Evolutionary conservation across 2,113 vertebrate species (phyloP).

Genomic region (Arothron firmamentum): DNA sequence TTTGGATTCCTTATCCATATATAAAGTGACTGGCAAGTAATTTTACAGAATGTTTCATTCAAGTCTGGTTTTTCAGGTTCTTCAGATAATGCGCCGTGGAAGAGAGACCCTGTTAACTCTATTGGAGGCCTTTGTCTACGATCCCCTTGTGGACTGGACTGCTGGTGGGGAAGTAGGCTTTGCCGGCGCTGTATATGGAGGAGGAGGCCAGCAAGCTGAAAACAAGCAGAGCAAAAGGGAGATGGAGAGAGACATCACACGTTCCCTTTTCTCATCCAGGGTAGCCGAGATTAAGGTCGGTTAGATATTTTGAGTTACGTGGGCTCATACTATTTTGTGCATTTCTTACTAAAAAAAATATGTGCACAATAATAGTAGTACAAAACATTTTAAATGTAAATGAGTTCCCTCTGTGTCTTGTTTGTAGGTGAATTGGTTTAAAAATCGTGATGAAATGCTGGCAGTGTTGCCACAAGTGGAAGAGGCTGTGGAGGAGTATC

Average conservation of each 20-base stretch:
- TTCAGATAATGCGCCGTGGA: slow-evolving; percentile 96
- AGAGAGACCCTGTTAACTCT: slow-evolving; percentile 93
- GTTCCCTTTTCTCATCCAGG: slow-evolving; percentile 94
- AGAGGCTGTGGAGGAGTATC: slow-evolving; percentile 86
- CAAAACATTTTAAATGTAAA: not conserved
- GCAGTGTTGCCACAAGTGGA: slow-evolving; percentile 90
- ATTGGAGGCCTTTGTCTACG: slow-evolving; percentile 96
- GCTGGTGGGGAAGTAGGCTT: slow-evolving; percentile 96
- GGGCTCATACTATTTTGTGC: not conserved
- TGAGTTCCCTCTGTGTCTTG: not conserved
- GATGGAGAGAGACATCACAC: slow-evolving; percentile 97
- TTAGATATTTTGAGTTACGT: not conserved
- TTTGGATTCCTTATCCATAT: too few relatives aligned
- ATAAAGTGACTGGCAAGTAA: too few relatives aligned
- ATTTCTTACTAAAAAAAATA: too few relatives aligned
- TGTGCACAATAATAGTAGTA: not conserved
- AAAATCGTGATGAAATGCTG: slow-evolving; percentile 97
- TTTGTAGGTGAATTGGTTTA: slow-evolving; percentile 96
- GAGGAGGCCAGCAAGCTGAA: slow-evolving; percentile 95
- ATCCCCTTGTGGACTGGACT: slow-evolving; percentile 98
- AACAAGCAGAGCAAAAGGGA: slow-evolving; percentile 97
- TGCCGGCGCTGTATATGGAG: slow-evolving; percentile 95
- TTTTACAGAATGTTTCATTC: not conserved
- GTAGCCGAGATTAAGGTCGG: slow-evolving; percentile 97
- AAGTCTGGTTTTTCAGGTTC: slow-evolving; percentile 73